Evolutionary conservation across 2,888 invertebrate species (phyloP).

Genomic region (Serrognathus titanus): DNA sequence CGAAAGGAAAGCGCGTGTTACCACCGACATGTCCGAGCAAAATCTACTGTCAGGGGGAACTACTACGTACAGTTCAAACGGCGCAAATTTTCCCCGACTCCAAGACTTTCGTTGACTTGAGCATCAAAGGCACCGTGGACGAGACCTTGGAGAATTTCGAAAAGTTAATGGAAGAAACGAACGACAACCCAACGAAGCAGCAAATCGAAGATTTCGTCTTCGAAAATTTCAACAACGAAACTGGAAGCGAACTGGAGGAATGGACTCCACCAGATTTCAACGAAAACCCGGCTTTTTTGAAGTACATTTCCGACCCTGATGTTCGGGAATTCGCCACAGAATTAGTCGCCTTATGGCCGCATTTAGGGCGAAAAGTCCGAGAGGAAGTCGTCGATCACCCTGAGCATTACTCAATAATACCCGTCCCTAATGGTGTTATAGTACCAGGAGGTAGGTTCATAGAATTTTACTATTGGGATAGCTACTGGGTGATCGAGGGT

Average conservation of each 20-base stretch:
- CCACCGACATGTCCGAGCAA: slow-evolving; percentile 14
- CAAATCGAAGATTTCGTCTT: slow-evolving; percentile 56
- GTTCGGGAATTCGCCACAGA: slow-evolving; percentile 60
- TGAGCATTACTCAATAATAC: slow-evolving; percentile 43
- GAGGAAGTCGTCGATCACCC: slow-evolving; percentile 52
- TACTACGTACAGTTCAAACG: slow-evolving; percentile 81
- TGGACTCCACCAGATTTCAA: slow-evolving; percentile 61
- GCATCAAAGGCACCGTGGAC: slow-evolving; percentile 61
- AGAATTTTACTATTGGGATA: slow-evolving; percentile 84
- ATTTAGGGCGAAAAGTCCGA: slow-evolving; percentile 60
- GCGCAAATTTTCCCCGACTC: slow-evolving; percentile 76
- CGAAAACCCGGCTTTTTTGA: slow-evolving; percentile 58
- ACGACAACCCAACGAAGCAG: slow-evolving; percentile 49
- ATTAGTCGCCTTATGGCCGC: slow-evolving; percentile 62
- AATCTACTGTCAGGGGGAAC: slow-evolving; percentile 25
- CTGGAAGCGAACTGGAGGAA: slow-evolving; percentile 53
- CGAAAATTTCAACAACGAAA: slow-evolving; percentile 55
- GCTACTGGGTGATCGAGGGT: slow-evolving; percentile 83
- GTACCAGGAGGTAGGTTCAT: slow-evolving; percentile 69
- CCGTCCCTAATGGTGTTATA: slow-evolving; percentile 58
- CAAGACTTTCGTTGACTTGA: slow-evolving; percentile 90
- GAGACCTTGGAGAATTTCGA: slow-evolving; percentile 57
- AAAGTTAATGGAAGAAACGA: slow-evolving; percentile 51
- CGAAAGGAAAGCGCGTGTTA: not conserved
- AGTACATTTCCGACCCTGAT: slow-evolving; percentile 55